Evolutionary conservation across 2,797 vertebrate species (phyloP).

Genomic region (Lutjanus campechanus): DNA sequence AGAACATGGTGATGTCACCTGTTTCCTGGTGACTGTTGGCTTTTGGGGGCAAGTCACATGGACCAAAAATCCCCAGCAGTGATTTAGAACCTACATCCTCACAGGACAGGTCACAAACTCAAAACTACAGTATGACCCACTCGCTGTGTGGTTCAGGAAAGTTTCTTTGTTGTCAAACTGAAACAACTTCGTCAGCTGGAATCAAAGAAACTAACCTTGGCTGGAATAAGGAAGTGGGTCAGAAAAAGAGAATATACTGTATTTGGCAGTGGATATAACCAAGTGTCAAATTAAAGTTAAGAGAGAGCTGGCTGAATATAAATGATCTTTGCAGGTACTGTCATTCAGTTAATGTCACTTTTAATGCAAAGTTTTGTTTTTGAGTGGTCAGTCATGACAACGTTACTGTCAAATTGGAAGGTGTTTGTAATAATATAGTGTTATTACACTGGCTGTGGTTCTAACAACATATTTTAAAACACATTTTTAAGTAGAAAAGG

Average conservation of each 20-base stretch:
- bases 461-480: too few relatives aligned
- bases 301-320: too few relatives aligned
- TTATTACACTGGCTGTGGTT: too few relatives aligned
- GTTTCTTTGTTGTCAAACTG: background rate
- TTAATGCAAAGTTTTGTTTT: too few relatives aligned
- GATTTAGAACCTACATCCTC: background rate
- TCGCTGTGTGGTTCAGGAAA: background rate
- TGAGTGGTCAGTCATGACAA: too few relatives aligned
- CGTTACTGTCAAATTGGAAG: too few relatives aligned
- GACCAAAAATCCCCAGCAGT: conserved; percentile 54
- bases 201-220: background rate
- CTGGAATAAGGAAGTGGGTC: background rate
- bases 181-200: background rate
- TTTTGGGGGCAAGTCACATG: conserved; percentile 46
- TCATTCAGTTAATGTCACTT: too few relatives aligned
- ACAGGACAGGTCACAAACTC: conserved; percentile 15
- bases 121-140: background rate
- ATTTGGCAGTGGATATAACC: background rate
- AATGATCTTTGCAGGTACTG: too few relatives aligned
- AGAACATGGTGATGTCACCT: conserved; percentile 79
- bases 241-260: background rate
- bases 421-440: too few relatives aligned
- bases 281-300: too few relatives aligned
- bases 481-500: too few relatives aligned
- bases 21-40: conserved; percentile 76